A percentile compares a stretch with the other conserved stretches of the same genome.
phyloP scores from a whole-genome alignment of 1,140 invertebrate genomes.

The Drosophila saltans region DNA sequence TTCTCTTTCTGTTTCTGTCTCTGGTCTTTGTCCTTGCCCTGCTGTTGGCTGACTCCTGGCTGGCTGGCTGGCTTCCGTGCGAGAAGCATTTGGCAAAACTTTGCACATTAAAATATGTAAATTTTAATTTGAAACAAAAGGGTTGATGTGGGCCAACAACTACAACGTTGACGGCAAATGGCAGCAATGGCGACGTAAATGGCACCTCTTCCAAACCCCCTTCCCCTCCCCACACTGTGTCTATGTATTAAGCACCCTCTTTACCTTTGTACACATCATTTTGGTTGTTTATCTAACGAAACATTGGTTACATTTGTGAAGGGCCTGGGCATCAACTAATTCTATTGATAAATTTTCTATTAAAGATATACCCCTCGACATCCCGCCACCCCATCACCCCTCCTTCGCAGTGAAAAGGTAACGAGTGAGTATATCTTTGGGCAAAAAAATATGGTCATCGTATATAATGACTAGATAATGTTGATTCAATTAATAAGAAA shows the following conservation, averaged over 20 bases:
- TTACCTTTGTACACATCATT: constrained; percentile 8
- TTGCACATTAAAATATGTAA: constrained; percentile 82
- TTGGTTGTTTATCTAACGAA: constrained; percentile 73
- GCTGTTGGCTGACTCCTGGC: constrained; percentile 1
- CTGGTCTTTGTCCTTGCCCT: constrained; percentile 35
- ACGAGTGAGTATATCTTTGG: too few relatives aligned
- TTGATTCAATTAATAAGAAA: too few relatives aligned
- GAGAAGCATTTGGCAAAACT: constrained; percentile 55
- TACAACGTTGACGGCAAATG: constrained; percentile 54
- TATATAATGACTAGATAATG: too few relatives aligned
- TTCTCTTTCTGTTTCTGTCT: constrained; percentile 5
- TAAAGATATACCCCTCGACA: neutral
- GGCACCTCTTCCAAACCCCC: constrained; percentile 28
- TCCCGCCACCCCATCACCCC: too few relatives aligned
- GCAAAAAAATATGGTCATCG: too few relatives aligned
- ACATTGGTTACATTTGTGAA: constrained; percentile 54
- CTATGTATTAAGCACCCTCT: neutral
- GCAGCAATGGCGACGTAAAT: constrained; percentile 52
- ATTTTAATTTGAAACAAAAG: constrained; percentile 82
- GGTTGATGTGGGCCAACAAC: constrained; percentile 64
- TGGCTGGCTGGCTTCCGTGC: constrained; percentile 33
- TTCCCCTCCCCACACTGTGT: too few relatives aligned
- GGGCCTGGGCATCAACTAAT: constrained; percentile 33
- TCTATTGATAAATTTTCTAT: constrained; percentile 40
- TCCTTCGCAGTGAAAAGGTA: too few relatives aligned